Base-by-base conservation (phyloP, 2,797 vertebrate species). In the Rallus crepitans region DNA sequence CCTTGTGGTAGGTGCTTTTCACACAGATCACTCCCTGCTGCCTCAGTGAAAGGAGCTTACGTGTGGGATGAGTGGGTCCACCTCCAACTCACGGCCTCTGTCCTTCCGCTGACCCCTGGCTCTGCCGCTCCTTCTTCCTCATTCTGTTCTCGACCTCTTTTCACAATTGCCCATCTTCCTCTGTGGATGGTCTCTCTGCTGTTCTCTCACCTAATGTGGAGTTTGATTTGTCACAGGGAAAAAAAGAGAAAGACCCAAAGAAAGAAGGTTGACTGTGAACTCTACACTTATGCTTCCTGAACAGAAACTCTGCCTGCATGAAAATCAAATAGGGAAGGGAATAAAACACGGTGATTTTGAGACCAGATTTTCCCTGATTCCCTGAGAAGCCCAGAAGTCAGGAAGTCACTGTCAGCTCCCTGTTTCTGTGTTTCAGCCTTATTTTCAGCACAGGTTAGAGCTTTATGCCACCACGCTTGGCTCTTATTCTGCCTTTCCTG, bases 311-410 rank as follows among this genome's bases (percentile, higher is more conserved):
- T 90, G 71, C 64, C 93, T 84, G 80, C 93, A 93, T 94, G 93
- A 95, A 93, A 96, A 91, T 95, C 81, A 85, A 87, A 92, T 31
- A 94, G 57, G 65, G 59, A 87, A 91, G 75, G 87, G 96, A 95
- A 90, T 96, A 95, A 95, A 93, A 89, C 90, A 89, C 55, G 47
- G 64, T 92, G 94, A 95, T 90, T 93, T 69, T 78, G 50, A 89
- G 88, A 93, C 60, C 78, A 92, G 75, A 88, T 90, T 95, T 96
- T 82, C 93, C 85, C 57, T 0, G 81, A 94, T 78, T 93, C 95
- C 95, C 94, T 87, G 64, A 93, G 95, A 96, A 94, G 86, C 88
- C 77, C 86, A 91, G 75, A 94, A 94, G 95, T 93, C 96, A 96
- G 77, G 69, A 96, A 96, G 94, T 94, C 94, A 63, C 56, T 95